These are phyloP conservation scores for Corythoichthys haematopterus DNA, from an alignment of 2,113 vertebrate species.

Conservation along the genomic window DNA sequence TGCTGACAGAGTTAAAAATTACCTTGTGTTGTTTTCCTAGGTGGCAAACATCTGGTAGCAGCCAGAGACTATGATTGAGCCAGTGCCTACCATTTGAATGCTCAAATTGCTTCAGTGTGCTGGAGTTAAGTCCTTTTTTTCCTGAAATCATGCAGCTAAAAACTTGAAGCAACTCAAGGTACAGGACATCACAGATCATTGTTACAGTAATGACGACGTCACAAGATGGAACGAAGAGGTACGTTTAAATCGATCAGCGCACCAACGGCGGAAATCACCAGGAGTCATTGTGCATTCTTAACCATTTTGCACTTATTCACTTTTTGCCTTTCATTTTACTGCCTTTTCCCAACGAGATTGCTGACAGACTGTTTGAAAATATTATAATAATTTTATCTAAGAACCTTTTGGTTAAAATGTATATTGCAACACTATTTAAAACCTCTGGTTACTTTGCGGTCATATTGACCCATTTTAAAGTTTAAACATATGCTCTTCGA, in stretches of 20 bases:
- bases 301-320: background rate
- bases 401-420: background rate
- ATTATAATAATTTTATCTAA: background rate
- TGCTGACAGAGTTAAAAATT: too few relatives aligned
- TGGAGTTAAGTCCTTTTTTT: conserved; percentile 5
- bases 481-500: background rate
- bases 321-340: conserved; percentile 1
- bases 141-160: background rate
- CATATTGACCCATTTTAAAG: background rate
- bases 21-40: conserved; percentile 47
- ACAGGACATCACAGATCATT: conserved; percentile 35
- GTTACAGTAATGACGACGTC: background rate
- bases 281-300: background rate
- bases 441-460: background rate
- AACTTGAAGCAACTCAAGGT: conserved; percentile 12
- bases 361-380: background rate
- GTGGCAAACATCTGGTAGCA: conserved; percentile 68
- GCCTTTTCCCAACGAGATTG: background rate
- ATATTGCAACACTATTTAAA: background rate
- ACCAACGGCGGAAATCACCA: conserved; percentile 1
- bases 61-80: conserved; percentile 67
- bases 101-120: conserved; percentile 51
- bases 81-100: conserved; percentile 79
- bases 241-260: conserved; percentile 23
- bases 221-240: conserved; percentile 40